Evolutionary conservation across 2,797 vertebrate genomes (phyloP).

Genomic region (Acrossocheilus fasciatus): DNA sequence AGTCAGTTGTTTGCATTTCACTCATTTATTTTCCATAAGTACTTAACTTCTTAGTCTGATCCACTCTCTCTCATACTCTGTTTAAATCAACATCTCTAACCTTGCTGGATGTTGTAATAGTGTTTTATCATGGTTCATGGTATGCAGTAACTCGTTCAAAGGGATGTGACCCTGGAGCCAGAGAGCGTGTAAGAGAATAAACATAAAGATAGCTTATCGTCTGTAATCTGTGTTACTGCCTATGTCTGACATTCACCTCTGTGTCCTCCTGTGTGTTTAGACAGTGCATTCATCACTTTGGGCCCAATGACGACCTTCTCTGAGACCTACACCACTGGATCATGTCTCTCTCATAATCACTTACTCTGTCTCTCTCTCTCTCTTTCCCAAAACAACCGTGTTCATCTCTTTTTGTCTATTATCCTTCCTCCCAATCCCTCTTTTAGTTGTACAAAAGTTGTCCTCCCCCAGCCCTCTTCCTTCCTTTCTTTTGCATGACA

Average conservation of each 20-base stretch:
- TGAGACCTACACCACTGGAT: slow-evolving; percentile 72
- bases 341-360: slow-evolving; percentile 50
- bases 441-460: slow-evolving; percentile 32
- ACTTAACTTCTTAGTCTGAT: not conserved
- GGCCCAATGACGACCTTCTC: slow-evolving; percentile 49
- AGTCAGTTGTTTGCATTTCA: not conserved
- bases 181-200: slow-evolving; percentile 49
- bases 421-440: slow-evolving; percentile 22
- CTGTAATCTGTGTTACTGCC: slow-evolving; percentile 50
- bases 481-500: slow-evolving; percentile 47
- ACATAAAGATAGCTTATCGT: slow-evolving; percentile 56
- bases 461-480: not conserved
- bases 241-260: slow-evolving; percentile 58
- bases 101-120: slow-evolving; percentile 39
- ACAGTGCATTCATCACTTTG: slow-evolving; percentile 48
- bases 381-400: not conserved
- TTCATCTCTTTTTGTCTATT: slow-evolving; percentile 16
- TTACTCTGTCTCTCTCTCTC: not conserved
- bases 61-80: not conserved
- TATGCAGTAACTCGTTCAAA: slow-evolving; percentile 48
- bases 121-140: slow-evolving; percentile 39
- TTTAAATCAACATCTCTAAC: slow-evolving; percentile 43
- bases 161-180: slow-evolving; percentile 50
- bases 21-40: not conserved
- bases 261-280: slow-evolving; percentile 48